Evolutionary conservation across 1,140 invertebrate genomes (phyloP).

Genomic region (Capitella teleta): DNA sequence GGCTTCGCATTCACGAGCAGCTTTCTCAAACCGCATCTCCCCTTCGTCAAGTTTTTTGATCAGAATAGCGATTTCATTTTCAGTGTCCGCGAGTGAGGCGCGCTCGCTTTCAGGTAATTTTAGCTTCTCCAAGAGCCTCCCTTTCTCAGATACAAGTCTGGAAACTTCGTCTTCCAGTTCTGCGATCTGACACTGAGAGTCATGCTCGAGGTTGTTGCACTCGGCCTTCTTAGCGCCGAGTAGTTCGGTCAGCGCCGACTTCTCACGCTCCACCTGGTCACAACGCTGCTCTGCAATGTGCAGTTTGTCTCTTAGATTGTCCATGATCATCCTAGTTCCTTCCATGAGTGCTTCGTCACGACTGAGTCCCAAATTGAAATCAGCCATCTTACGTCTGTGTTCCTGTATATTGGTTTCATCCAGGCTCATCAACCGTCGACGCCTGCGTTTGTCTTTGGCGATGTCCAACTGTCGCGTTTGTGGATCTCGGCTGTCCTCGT

Average conservation of each 20-base stretch:
- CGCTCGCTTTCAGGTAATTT: constrained; percentile 15
- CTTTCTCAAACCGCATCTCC: constrained; percentile 76
- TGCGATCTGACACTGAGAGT: constrained; percentile 56
- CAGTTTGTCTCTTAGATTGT: constrained; percentile 11
- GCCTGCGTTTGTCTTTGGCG: no score
- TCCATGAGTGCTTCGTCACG: constrained; percentile 13
- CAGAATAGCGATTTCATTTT: constrained; percentile 12
- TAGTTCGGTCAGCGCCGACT: constrained; percentile 7
- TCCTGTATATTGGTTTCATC: no score
- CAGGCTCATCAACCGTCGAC: no score
- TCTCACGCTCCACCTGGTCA: constrained; percentile 11
- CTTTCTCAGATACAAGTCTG: constrained; percentile 6
- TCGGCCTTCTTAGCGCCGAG: constrained; percentile 10
- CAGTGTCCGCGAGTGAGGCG: constrained; percentile 5
- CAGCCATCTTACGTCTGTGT: no score
- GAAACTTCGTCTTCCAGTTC: constrained; percentile 11
- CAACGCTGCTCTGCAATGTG: constrained; percentile 5
- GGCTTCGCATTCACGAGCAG: constrained; percentile 93
- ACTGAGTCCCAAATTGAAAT: no score
- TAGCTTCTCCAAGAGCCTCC: constrained; percentile 18
- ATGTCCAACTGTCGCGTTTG: no score
- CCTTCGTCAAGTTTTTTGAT: constrained; percentile 8
- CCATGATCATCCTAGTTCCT: constrained; percentile 9
- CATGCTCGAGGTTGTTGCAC: constrained; percentile 50
- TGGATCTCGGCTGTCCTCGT: no score